Percentiles rank a stretch among this genome's conserved stretches.
Evolutionary conservation across 2,797 vertebrate genomes (phyloP).

Genomic region (Sebastes minor): DNA sequence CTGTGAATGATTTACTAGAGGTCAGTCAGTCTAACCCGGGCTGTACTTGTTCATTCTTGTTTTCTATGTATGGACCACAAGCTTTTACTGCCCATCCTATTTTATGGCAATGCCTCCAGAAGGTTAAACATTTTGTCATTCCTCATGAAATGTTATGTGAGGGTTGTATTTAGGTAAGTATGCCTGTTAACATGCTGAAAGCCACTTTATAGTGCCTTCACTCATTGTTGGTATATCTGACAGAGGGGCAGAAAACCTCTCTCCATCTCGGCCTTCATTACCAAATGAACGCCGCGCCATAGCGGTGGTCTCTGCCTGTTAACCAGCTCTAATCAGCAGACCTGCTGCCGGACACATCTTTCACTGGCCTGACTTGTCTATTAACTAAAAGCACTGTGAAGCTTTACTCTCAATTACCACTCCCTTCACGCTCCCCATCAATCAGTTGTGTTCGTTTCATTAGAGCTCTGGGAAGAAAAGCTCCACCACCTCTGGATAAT

Average conservation of each 20-base stretch:
- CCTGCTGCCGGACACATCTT: constrained; percentile 78
- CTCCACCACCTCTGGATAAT: constrained; percentile 42
- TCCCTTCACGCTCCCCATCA: constrained; percentile 79
- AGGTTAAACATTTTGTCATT: constrained; percentile 67
- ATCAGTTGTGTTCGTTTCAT: constrained; percentile 79
- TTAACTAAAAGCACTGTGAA: constrained; percentile 85
- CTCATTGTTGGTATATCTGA: constrained; percentile 57
- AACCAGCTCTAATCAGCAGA: constrained; percentile 78
- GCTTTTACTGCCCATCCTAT: constrained; percentile 50
- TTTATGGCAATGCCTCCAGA: constrained; percentile 49
- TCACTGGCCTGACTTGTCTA: constrained; percentile 82
- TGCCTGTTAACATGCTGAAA: constrained; percentile 60
- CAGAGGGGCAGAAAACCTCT: constrained; percentile 30
- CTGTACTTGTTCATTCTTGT: constrained; percentile 29
- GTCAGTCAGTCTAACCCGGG: not conserved
- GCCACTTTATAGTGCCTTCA: constrained; percentile 53
- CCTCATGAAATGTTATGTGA: constrained; percentile 61
- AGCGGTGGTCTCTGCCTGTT: constrained; percentile 61
- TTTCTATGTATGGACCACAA: constrained; percentile 1
- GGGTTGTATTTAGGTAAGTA: constrained; percentile 63
- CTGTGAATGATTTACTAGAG: constrained; percentile 23
- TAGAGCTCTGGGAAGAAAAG: constrained; percentile 60
- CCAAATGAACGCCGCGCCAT: constrained; percentile 64
- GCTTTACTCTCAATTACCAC: constrained; percentile 86
- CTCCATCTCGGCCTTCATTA: constrained; percentile 63